Evolutionary conservation across 2,888 invertebrate species (phyloP).

Genomic region (Tipula unca): DNA sequence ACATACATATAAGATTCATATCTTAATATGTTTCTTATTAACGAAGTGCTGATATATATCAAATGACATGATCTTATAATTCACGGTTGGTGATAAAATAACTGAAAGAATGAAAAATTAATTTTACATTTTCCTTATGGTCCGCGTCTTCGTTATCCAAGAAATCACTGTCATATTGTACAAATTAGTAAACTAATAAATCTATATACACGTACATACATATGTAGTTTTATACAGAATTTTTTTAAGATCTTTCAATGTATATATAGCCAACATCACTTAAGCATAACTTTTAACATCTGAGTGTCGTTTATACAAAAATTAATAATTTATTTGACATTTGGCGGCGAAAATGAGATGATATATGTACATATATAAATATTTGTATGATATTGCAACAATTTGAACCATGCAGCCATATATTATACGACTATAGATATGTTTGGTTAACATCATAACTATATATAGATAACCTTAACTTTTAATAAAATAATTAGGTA

Average conservation of each 20-base stretch:
- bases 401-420: background rate
- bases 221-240: background rate
- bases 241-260: background rate
- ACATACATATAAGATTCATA: background rate
- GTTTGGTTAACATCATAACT: too few relatives aligned
- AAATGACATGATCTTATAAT: background rate
- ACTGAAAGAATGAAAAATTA: background rate
- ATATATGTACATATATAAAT: background rate
- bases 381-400: background rate
- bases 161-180: background rate
- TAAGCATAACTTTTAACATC: background rate
- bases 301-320: background rate
- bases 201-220: too few relatives aligned
- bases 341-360: background rate
- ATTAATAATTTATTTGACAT: background rate
- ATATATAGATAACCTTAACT: too few relatives aligned
- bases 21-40: slow-evolving; percentile 8
- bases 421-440: too few relatives aligned
- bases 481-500: too few relatives aligned
- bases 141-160: background rate
- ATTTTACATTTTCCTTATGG: background rate
- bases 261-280: background rate
- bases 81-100: background rate
- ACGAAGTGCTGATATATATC: background rate
- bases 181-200: background rate